Evolutionary conservation across 2,113 vertebrate species (phyloP), one percentile per base, ranked within the genome.

Genomic region (Sigmodon hispidus): DNA sequence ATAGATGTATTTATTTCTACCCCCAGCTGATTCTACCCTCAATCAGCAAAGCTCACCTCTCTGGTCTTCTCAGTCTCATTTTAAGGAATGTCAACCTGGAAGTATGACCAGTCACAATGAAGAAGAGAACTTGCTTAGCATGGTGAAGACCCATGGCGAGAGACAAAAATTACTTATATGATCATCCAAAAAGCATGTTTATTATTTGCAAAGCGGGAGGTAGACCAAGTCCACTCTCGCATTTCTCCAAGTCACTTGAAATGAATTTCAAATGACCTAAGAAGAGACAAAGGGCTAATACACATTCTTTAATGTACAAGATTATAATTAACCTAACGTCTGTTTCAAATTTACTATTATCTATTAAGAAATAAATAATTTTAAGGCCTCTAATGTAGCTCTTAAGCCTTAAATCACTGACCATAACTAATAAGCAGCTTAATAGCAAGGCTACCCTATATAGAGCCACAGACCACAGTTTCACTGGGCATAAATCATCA

Each of bases 321-420:
- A 96, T 97, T 95, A 97, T 96, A 98, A 98, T 98, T 98, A 98
- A 98, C 97, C 97, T 92, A 97, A 97, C 0, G 36, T 97, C 93
- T 93, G 77, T 72, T 98, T 97, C 52, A 98, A 98, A 98, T 98
- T 98, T 98, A 98, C 84, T 98, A 97, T 98, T 98, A 98, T 97
- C 97, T 98, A 98, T 98, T 98, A 98, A 98, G 97, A 86, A 98
- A 98, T 97, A 99, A 98, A 98, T 98, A 98, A 98, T 98, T 98
- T 98, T 98, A 98, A 91, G 97, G 94, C 96, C 98, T 97, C 94
- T 98, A 98, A 98, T 97, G 95, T 65, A 98, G 89, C 95, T 98
- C 97, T 97, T 98, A 97, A 96, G 89, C 95, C 97, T 98, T 98
- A 98, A 98, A 98, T 98, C 98, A 98, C 96, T 98, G 98, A 98